phyloP scores from a whole-genome alignment of 2,113 vertebrate species.

The Neopipo cinnamomea region DNA sequence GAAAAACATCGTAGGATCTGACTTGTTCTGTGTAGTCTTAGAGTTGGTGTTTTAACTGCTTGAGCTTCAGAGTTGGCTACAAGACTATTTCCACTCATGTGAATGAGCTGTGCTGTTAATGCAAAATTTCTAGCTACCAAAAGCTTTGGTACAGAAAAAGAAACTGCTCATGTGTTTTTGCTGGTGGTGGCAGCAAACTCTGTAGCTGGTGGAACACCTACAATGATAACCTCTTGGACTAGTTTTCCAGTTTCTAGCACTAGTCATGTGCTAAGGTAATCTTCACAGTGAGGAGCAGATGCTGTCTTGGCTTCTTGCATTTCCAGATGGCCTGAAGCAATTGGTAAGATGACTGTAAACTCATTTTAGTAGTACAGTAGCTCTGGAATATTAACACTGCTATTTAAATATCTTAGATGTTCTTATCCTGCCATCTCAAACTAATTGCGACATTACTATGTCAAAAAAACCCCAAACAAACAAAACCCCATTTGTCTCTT shows the following conservation, averaged over 20 bases:
- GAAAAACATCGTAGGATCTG: neutral
- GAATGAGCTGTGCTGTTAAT: neutral
- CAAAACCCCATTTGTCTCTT: constrained; percentile 47
- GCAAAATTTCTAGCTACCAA: neutral
- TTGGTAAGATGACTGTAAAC: constrained; percentile 57
- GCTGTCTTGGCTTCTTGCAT: constrained; percentile 47
- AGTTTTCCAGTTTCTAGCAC: neutral
- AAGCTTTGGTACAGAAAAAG: neutral
- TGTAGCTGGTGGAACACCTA: neutral
- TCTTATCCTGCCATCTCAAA: constrained; percentile 62
- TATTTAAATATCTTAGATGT: constrained; percentile 62
- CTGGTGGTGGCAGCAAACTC: neutral
- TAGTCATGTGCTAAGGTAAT: constrained; percentile 24
- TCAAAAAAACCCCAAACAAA: constrained; percentile 59
- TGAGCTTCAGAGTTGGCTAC: neutral
- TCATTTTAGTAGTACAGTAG: constrained; percentile 27
- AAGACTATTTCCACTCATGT: neutral
- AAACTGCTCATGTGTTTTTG: neutral
- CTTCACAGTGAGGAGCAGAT: constrained; percentile 33
- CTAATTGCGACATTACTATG: constrained; percentile 66
- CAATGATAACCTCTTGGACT: neutral
- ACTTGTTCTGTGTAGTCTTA: neutral
- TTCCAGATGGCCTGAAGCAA: constrained; percentile 59
- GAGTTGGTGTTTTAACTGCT: neutral
- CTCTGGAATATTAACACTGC: constrained; percentile 54